These are phyloP conservation scores for Pristionchus entomophagus DNA, from an alignment of 2,888 invertebrate species.

Conservation along the genomic window DNA sequence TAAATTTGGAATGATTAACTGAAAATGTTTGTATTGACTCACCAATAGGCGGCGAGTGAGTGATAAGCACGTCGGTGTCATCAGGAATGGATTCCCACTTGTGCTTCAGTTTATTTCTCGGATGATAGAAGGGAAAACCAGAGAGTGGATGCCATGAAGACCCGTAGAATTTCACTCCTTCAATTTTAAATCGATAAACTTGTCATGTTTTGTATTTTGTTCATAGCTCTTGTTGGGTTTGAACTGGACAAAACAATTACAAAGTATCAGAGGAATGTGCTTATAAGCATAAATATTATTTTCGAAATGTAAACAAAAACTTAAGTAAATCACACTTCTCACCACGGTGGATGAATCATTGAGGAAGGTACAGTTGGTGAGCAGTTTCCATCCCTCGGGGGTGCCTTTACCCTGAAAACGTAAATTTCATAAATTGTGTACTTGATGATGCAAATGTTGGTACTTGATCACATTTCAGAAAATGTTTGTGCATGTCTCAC, in stretches of 20 bases:
- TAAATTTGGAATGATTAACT: neutral
- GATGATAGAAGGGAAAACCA: slow-evolving; percentile 68
- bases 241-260: neutral
- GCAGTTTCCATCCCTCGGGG: slow-evolving; percentile 76
- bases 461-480: too few species aligned
- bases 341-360: slow-evolving; percentile 82
- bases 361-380: slow-evolving; percentile 86
- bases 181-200: slow-evolving; percentile 71
- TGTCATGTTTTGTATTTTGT: too few species aligned
- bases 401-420: slow-evolving; percentile 54
- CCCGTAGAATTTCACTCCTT: slow-evolving; percentile 72
- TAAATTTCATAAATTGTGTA: too few species aligned
- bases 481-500: neutral
- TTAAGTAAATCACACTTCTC: too few species aligned
- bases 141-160: slow-evolving; percentile 72
- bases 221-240: too few species aligned
- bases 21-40: neutral
- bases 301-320: too few species aligned
- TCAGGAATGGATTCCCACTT: slow-evolving; percentile 88
- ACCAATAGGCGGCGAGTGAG: slow-evolving; percentile 88
- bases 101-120: slow-evolving; percentile 83
- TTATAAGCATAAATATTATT: too few species aligned
- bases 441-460: too few species aligned
- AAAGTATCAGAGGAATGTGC: too few species aligned
- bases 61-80: slow-evolving; percentile 85